These are phyloP conservation scores for Myripristis jacobus DNA, from an alignment of 2,797 vertebrate genomes.

Conservation along the genomic window DNA sequence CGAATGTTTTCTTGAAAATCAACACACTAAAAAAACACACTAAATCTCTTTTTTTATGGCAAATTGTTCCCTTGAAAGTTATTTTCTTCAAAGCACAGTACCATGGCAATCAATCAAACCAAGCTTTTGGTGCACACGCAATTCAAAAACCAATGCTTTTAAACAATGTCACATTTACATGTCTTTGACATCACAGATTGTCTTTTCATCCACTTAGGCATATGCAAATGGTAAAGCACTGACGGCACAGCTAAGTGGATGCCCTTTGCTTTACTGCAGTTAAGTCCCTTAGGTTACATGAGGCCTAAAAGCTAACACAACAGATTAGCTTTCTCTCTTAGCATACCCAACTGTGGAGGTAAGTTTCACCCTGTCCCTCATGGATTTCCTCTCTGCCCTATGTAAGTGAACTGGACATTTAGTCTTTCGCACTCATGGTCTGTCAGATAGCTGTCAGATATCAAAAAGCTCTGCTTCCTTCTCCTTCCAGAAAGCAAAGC, in stretches of 20 bases:
- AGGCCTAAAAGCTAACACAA: slow-evolving; percentile 44
- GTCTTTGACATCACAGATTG: slow-evolving; percentile 41
- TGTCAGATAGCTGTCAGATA: slow-evolving; percentile 76
- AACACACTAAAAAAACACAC: slow-evolving; percentile 36
- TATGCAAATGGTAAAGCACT: slow-evolving; percentile 23
- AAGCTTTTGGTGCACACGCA: slow-evolving; percentile 30
- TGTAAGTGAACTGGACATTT: slow-evolving; percentile 18
- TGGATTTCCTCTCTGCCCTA: slow-evolving; percentile 29
- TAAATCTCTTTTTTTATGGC: slow-evolving; percentile 63
- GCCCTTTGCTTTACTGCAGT: slow-evolving; percentile 48
- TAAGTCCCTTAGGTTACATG: slow-evolving; percentile 61
- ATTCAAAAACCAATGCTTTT: slow-evolving; percentile 28
- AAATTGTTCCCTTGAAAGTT: slow-evolving; percentile 42
- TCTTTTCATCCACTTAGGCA: slow-evolving; percentile 36
- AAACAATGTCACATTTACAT: slow-evolving; percentile 12
- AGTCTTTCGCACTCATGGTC: slow-evolving; percentile 1
- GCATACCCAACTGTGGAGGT: slow-evolving; percentile 35
- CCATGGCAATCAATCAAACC: slow-evolving; percentile 57
- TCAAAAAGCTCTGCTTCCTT: slow-evolving; percentile 95
- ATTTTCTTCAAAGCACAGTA: slow-evolving; percentile 37
- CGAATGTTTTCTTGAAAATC: slow-evolving; percentile 35
- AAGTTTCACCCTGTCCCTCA: slow-evolving; percentile 21
- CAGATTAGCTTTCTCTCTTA: slow-evolving; percentile 56
- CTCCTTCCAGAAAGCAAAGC: slow-evolving; percentile 99
- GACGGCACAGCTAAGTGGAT: slow-evolving; percentile 42